Evolutionary conservation across 2,797 vertebrate species (phyloP), one percentile per base, ranked within the genome.

Genomic region (Typhlichthys eigenmanni): DNA sequence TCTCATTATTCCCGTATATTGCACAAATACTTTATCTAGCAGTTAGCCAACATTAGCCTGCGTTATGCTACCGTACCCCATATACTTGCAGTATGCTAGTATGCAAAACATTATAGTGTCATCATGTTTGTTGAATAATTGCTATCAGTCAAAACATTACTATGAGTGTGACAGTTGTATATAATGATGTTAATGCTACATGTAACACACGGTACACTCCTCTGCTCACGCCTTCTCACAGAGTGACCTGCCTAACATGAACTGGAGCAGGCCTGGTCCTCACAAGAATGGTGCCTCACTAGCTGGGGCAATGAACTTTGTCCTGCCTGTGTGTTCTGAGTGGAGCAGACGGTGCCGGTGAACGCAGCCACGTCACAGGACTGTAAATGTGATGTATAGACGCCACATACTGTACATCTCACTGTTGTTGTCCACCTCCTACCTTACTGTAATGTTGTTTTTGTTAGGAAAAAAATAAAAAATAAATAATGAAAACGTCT

Each of bases 351-450:
- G 72, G 45, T 58, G 54, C 70, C 58, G 29, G 76, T 66, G 61
- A 69, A 64, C 59, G 32, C 69, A 54, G 62, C 85, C 64, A 76
- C 78, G 79, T 87, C 80, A 85, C 85, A 81, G 88, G 95, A 94
- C 94, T 98, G 96, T 96, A 98, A 95, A 99, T 98, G 95, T 92
- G 94, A 96, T 97, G 95, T 98, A 98, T 95, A 98, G 94, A 96
- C 94, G 95, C 94, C 93, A 93, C 95, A 95, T 95, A 94, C 94
- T 89, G 87, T 90, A 87, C 93, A 95, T 93, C 93, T 93, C 94
- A 94, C 96, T 91, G 91, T 90, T 95, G 96, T 93, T 88, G 88
- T 90, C 95, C 95, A 95, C 95, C 94, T 94, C 93, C 93, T 93
- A 95, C 93, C 94, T 96, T 95, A 85, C 73, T 88, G 80, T 88